Evolutionary conservation across 1,140 invertebrate genomes (phyloP).

Genomic region (Bombus haemorrhoidalis): DNA sequence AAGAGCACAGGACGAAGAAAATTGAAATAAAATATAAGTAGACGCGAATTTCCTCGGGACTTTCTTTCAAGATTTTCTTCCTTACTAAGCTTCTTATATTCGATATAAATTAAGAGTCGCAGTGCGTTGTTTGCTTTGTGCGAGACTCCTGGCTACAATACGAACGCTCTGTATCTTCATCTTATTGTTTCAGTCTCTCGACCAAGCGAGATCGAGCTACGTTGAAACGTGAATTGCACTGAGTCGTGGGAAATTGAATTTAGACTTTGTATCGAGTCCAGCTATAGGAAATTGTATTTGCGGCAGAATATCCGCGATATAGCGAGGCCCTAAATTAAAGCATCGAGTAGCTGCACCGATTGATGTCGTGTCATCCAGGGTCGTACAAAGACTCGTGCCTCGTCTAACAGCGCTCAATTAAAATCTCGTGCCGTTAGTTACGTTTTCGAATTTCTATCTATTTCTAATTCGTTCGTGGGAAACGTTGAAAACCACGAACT

Average conservation of each 20-base stretch:
- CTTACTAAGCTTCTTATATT: background rate
- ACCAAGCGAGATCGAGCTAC: background rate
- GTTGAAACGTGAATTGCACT: background rate
- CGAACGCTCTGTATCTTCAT: too few species aligned
- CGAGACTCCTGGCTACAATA: background rate
- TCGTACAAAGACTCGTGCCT: too few species aligned
- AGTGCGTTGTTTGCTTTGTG: background rate
- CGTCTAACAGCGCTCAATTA: too few species aligned
- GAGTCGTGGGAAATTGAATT: background rate
- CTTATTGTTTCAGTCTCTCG: too few species aligned
- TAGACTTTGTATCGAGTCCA: background rate
- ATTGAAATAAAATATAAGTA: background rate
- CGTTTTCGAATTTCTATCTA: too few species aligned
- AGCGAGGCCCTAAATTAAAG: background rate
- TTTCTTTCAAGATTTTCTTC: background rate
- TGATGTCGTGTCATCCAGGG: background rate
- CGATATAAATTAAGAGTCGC: slow-evolving; percentile 1
- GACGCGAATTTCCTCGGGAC: background rate
- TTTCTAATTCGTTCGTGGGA: too few species aligned
- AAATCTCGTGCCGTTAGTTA: too few species aligned
- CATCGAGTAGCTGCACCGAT: background rate
- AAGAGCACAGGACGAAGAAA: background rate
- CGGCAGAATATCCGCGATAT: background rate
- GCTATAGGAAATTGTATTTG: slow-evolving; percentile 16
- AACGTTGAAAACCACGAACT: too few species aligned